Evolutionary conservation across 2,888 invertebrate species (phyloP).

Genomic region (Campoplex nolae): DNA sequence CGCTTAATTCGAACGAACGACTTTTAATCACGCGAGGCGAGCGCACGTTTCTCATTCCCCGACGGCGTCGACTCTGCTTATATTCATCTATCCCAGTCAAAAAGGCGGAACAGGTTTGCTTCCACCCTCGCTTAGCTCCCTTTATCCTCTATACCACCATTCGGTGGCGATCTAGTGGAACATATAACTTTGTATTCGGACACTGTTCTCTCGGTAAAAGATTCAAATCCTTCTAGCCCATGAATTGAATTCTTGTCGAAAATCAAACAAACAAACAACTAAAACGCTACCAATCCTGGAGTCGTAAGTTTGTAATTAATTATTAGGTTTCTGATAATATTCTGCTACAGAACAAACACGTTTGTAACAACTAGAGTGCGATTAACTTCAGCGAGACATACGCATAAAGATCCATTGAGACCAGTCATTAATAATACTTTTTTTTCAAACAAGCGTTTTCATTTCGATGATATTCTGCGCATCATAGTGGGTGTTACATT

Average conservation of each 20-base stretch:
- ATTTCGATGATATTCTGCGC: too few relatives aligned
- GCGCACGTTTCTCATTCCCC: conserved; percentile 51
- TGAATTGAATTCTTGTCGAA: not conserved
- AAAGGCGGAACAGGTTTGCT: conserved; percentile 46
- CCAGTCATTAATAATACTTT: too few relatives aligned
- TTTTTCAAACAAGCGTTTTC: too few relatives aligned
- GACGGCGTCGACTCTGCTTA: conserved; percentile 56
- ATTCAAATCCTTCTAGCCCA: not conserved
- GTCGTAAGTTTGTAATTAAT: not conserved
- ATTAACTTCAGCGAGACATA: too few relatives aligned
- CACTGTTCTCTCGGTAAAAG: not conserved
- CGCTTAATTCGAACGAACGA: conserved; percentile 68
- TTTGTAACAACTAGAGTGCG: not conserved
- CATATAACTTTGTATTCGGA: conserved; percentile 8
- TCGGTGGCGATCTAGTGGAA: not conserved
- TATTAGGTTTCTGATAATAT: not conserved
- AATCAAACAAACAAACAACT: not conserved
- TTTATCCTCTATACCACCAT: conserved; percentile 7
- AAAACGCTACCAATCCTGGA: not conserved
- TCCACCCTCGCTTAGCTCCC: conserved; percentile 23
- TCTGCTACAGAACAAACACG: not conserved
- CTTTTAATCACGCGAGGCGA: conserved; percentile 69
- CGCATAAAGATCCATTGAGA: too few relatives aligned
- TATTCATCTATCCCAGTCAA: conserved; percentile 56
- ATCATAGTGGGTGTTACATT: too few relatives aligned